Evolutionary conservation across 2,113 vertebrate genomes (phyloP), one percentile per base, ranked within the genome.

Genomic region (Carassius auratus): DNA sequence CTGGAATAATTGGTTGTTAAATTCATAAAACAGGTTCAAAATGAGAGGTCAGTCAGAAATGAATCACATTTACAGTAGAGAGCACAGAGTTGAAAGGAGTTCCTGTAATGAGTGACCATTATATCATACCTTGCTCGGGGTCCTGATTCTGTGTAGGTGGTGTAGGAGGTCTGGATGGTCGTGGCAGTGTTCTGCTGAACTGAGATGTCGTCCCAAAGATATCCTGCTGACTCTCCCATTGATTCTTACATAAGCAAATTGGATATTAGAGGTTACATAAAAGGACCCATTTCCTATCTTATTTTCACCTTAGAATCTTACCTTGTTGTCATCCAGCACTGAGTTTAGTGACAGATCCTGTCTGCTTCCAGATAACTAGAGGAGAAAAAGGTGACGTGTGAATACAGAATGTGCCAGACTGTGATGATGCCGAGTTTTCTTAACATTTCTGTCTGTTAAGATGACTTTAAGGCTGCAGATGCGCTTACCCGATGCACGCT

Each of bases 181-280:
- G 90, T 30, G 93, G 94, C 0, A 96, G 92, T 30, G 94, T 92
- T 15, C 95, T 94, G 84, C 89, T 93, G 76, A 95, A 94, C 86
- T 93, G 95, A 21, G 90, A 59, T 17, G 93, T 93, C 4, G 91
- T 93, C 90, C 96, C 95, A 30, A 97, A 99, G 84, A 99, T 94
- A 81, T 99, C 98, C 90, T 98, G 98, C 69, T 99, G 97, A 91
- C 97, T 99, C 89, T 99, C 98, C 97, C 97, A 99, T 48, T 96
- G 97, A 74, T 94, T 96, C 98, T 99, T 84, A 1, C 48, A 59
- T 1, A 80, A 81, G 21, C 71, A 10, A 7, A 26, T 38, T 7
- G 88, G 21, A 87, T 10, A 61, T 26, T 30, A 38, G 48, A 45
- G 33, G n/a, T 84, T 19, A 79, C 12, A 73, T 42, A 38, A 73